Conservation (phyloP, 2,113 vertebrate species). For the Grammomys dolichurus region DNA sequence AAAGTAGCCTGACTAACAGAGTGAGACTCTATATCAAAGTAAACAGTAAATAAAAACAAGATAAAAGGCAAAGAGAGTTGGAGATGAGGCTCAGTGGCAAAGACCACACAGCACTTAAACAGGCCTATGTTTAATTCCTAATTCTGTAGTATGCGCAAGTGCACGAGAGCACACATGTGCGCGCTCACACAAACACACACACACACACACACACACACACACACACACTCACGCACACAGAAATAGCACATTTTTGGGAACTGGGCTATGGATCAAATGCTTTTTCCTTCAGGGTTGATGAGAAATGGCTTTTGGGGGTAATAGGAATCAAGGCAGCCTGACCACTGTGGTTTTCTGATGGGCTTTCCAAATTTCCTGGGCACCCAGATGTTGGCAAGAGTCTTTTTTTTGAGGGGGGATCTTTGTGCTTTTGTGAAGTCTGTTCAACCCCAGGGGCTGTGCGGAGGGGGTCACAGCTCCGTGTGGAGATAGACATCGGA, state of each 20-base stretch:
- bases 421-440: constrained; percentile 19
- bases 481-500: not conserved
- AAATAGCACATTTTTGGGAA: constrained; percentile 8
- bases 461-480: not conserved
- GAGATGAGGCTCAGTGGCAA: not conserved
- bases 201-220: not conserved
- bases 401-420: not conserved
- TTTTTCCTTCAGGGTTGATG: constrained; percentile 40
- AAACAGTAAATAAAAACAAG: not conserved
- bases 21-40: not conserved
- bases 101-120: not conserved
- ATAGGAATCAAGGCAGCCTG: constrained; percentile 29
- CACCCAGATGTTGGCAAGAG: not conserved
- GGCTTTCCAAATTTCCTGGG: not conserved
- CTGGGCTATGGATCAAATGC: not conserved
- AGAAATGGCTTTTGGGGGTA: constrained; percentile 56
- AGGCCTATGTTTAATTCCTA: not conserved
- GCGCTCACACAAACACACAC: not conserved
- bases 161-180: rapidly evolving
- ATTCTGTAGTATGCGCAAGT: not conserved
- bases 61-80: not conserved
- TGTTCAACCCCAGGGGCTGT: not conserved
- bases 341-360: constrained; percentile 31
- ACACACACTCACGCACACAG: too few species aligned
- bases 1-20: not conserved